phyloP scores from a whole-genome alignment of 1,140 invertebrate species.

The Ceratosolen fusciceps region DNA sequence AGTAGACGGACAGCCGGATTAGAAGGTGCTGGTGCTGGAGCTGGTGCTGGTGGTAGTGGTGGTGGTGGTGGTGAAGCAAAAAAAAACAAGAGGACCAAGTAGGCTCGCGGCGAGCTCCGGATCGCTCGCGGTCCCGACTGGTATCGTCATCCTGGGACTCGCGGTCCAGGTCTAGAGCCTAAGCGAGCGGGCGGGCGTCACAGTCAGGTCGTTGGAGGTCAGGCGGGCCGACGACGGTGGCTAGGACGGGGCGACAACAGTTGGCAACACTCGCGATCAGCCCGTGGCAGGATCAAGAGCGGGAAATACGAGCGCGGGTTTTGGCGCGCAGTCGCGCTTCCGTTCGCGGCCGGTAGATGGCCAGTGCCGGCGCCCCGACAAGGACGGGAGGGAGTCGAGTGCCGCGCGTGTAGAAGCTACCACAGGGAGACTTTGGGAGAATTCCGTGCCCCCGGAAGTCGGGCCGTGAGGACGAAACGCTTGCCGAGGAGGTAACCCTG shows the following conservation, averaged over 20 bases:
- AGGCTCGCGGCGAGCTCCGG: too few species aligned
- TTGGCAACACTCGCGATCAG: slow-evolving; percentile 48
- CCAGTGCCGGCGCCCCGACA: slow-evolving; percentile 57
- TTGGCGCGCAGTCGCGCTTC: slow-evolving; percentile 61
- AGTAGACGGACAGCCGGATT: too few species aligned
- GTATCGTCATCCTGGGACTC: not conserved
- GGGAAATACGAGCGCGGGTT: slow-evolving; percentile 52
- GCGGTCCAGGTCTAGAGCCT: not conserved
- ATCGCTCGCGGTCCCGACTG: slow-evolving; percentile 8
- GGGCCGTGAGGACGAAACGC: not conserved
- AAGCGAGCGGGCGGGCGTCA: too few species aligned
- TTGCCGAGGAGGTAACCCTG: not conserved
- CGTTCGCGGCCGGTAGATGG: slow-evolving; percentile 64
- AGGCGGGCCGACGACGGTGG: not conserved
- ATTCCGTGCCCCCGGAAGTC: too few species aligned
- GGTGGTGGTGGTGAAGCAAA: too few species aligned
- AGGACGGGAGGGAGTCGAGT: slow-evolving; percentile 18
- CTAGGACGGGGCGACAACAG: slow-evolving; percentile 25
- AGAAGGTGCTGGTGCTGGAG: too few species aligned
- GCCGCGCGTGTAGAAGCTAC: not conserved
- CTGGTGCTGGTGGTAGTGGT: too few species aligned
- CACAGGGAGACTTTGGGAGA: not conserved
- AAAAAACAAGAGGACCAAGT: too few species aligned
- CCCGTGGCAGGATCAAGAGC: slow-evolving; percentile 42
- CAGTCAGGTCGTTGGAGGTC: not conserved